Base-by-base conservation (phyloP, 2,113 vertebrate genomes). In the Spermophilus dauricus region DNA sequence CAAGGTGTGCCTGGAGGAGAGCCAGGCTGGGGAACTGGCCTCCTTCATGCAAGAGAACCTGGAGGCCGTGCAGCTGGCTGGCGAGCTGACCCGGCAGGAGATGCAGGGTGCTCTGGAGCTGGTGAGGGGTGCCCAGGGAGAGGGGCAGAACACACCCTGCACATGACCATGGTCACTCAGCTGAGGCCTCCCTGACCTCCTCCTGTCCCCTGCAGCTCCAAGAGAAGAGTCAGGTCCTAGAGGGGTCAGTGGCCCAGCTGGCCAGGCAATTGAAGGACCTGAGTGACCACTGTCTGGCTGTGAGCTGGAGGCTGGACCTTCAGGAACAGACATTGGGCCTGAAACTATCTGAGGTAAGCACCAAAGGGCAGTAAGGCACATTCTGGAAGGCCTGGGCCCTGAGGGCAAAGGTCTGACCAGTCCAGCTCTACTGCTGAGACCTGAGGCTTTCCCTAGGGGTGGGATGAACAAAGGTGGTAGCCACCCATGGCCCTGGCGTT, bases 281-380 rank as follows among this genome's bases (percentile, higher is more conserved):
- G 70, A 80, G 81, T 20, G 96, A 93, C 26, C 97, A 92, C 39
- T 95, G 96, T 16, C 53, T 94, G 56, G 96, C 97, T 72, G 72
- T 98, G 86, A 97, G 65, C 80, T 98, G 97, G 94, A 97, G 81
- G 37, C 70, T 97, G 56, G 93, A 97, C 14, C 89, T 98, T 45
- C 98, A 97, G 51, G 95, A 96, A 26, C 97, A 95, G 89, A 97
- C 67, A 0, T 81, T 97, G 72, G 69, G 56, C 32, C 87, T 96
- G 65, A 81, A 26, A 76, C 91, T 98, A 56, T 72, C 53, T 0
- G 84, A 97, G 96, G 98, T 89, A 34, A 81, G 78, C 3, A 8
- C 63, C 67, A 30, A 63, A 2, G 22, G 61, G 26, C 58, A 61
- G 58, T 7, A 26, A 61, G 22, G 58, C 20, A 9, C 58, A 26